A percentile compares a stretch with the other conserved stretches of the same genome.
phyloP scores from a whole-genome alignment of 2,888 invertebrate genomes.

The Zhengitettix transpicula region DNA sequence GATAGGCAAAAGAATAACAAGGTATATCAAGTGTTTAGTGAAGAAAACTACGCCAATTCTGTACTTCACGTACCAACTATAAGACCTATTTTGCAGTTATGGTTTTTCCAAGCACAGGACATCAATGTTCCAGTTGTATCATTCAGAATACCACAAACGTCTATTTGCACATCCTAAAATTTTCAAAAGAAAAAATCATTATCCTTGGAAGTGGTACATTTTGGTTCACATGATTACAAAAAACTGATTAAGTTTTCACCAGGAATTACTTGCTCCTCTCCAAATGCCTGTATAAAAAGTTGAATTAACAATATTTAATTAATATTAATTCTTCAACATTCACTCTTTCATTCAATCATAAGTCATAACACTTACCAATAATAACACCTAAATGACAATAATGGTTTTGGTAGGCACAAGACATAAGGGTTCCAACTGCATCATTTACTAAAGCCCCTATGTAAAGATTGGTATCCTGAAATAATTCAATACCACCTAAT shows the following conservation, averaged over 20 bases:
- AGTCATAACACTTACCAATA: slow-evolving; percentile 44
- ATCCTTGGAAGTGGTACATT: too few species aligned
- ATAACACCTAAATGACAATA: slow-evolving; percentile 69
- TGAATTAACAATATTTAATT: too few species aligned
- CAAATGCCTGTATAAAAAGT: too few species aligned
- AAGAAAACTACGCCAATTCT: background rate
- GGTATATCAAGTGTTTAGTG: too few species aligned
- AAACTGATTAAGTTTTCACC: too few species aligned
- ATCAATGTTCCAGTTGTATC: slow-evolving; percentile 96
- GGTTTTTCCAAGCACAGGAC: slow-evolving; percentile 96
- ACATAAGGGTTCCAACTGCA: slow-evolving; percentile 85
- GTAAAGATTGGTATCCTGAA: slow-evolving; percentile 63
- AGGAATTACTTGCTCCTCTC: too few species aligned
- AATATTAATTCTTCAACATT: too few species aligned
- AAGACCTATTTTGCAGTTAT: slow-evolving; percentile 80
- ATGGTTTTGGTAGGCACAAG: slow-evolving; percentile 69
- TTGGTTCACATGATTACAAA: too few species aligned
- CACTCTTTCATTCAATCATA: background rate
- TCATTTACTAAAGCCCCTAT: slow-evolving; percentile 88
- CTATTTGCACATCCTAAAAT: slow-evolving; percentile 73
- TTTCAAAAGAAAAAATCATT: background rate
- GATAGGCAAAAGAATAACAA: too few species aligned
- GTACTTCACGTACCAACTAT: slow-evolving; percentile 63
- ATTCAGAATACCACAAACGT: slow-evolving; percentile 87
- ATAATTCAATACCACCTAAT: slow-evolving; percentile 15